These are phyloP conservation scores for Diaprepes abbreviatus DNA, from an alignment of 2,888 invertebrate species.

Conservation along the genomic window DNA sequence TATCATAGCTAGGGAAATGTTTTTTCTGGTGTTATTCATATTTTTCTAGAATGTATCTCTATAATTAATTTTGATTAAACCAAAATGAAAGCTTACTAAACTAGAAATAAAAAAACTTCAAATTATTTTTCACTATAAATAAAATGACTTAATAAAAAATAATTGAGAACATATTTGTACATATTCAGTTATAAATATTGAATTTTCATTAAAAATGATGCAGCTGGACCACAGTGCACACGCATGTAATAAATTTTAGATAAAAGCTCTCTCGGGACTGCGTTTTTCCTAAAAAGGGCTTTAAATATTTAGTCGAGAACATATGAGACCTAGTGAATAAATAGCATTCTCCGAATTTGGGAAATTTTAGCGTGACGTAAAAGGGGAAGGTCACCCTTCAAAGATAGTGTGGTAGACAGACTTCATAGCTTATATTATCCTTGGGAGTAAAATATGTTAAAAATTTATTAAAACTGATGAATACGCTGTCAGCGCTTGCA, in stretches of 20 bases:
- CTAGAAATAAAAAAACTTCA: no score
- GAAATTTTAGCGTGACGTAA: conserved; percentile 18
- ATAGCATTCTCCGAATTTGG: conserved; percentile 37
- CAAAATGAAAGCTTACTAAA: no score
- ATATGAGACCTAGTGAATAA: conserved; percentile 29
- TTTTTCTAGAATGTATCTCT: no score
- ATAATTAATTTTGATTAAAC: no score
- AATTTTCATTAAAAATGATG: conserved; percentile 27
- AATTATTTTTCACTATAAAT: no score
- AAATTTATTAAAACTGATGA: no score
- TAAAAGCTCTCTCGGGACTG: conserved; percentile 1
- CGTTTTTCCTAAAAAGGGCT: conserved; percentile 25
- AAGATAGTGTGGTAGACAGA: not conserved
- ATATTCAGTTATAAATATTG: conserved; percentile 25
- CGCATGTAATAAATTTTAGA: conserved; percentile 23
- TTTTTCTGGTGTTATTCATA: no score
- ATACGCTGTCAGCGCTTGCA: no score
- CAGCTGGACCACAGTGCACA: conserved; percentile 6
- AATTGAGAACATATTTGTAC: not conserved
- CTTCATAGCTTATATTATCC: not conserved
- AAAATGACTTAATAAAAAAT: no score
- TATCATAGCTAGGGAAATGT: no score
- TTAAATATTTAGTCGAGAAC: conserved; percentile 40
- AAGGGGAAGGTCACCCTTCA: not conserved
- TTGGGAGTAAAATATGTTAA: not conserved